Evolutionary conservation across 2,797 vertebrate genomes (phyloP), one percentile per base, ranked within the genome.

Genomic region (Halcyon badia): DNA sequence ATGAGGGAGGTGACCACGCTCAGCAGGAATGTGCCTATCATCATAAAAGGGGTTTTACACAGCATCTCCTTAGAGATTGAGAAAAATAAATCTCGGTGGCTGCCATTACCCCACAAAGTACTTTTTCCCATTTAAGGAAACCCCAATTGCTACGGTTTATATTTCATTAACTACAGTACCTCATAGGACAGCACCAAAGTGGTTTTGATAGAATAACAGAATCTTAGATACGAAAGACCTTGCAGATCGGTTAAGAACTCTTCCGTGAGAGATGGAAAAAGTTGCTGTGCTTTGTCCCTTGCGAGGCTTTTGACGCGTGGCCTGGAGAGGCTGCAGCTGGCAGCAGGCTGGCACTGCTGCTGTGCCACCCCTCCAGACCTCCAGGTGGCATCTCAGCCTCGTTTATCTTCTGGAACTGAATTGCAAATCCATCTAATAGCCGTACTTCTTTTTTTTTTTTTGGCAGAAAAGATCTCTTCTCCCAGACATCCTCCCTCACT

Each of bases 341-440:
- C 41, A 42, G 82, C 31, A 75, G 44, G 35, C 8, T 0, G 2
- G 49, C 52, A 24, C 30, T 0, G 14, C 72, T 68, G 48, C 73
- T 71, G 86, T 82, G 88, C 58, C 17, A 0, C 54, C 61, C 49
- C 26, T 79, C 51, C 19, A 9, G 33, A 77, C 91, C 92, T 95
- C 92, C 85, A 95, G 92, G 72, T 88, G 93, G 96, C 95, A 94
- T 84, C 92, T 95, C 56, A 90, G 72, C 26, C 72, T 51, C 46
- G 71, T 70, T 64, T 75, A 93, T 91, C 52, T 69, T 57, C 72
- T 31, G 56, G 20, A 85, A 71, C 4, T 18, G 35, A 58, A 12
- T 0, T 48, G 58, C 42, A 87, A 76, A 93, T 42, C 42, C 24
- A 39, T 30, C 19, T 52, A 85, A 61, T 16, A 73, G 64, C 39